A percentile compares a stretch with the other conserved stretches of the same genome.
phyloP scores from a whole-genome alignment of 1,140 invertebrate species.

The Zaprionus ornatus region DNA sequence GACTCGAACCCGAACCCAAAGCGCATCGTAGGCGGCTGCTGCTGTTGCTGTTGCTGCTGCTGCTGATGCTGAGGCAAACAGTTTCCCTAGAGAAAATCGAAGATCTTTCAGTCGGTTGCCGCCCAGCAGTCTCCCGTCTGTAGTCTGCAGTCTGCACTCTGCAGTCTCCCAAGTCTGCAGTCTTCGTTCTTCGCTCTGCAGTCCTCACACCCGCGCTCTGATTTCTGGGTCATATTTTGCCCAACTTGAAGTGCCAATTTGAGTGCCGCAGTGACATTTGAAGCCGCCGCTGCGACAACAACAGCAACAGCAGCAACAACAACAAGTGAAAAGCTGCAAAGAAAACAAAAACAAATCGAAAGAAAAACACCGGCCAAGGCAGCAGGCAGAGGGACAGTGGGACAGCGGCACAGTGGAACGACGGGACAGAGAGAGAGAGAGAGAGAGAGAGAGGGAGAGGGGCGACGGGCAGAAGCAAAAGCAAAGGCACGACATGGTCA shows the following conservation, averaged over 20 bases:
- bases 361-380: slow-evolving; percentile 27
- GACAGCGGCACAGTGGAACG: not conserved
- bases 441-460: not conserved
- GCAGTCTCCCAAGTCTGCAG: slow-evolving; percentile 28
- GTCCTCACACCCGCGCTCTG: slow-evolving; percentile 32
- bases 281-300: slow-evolving; percentile 59
- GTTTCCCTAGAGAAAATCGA: slow-evolving; percentile 63
- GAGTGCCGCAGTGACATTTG: slow-evolving; percentile 65
- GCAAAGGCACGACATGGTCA: slow-evolving; percentile 65
- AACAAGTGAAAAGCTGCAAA: slow-evolving; percentile 10
- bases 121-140: slow-evolving; percentile 48
- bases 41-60: not conserved
- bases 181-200: slow-evolving; percentile 15
- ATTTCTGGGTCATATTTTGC: slow-evolving; percentile 77
- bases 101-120: slow-evolving; percentile 29
- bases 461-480: not conserved
- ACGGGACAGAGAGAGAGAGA: no score
- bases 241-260: slow-evolving; percentile 61
- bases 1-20: slow-evolving; percentile 32
- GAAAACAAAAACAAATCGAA: slow-evolving; percentile 43
- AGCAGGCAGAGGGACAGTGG: not conserved
- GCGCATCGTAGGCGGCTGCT: slow-evolving; percentile 9
- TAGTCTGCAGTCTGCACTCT: slow-evolving; percentile 26
- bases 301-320: slow-evolving; percentile 5
- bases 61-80: slow-evolving; percentile 42